Evolutionary conservation across 1,140 invertebrate species (phyloP).

Genomic region (Eulimnadia texana): DNA sequence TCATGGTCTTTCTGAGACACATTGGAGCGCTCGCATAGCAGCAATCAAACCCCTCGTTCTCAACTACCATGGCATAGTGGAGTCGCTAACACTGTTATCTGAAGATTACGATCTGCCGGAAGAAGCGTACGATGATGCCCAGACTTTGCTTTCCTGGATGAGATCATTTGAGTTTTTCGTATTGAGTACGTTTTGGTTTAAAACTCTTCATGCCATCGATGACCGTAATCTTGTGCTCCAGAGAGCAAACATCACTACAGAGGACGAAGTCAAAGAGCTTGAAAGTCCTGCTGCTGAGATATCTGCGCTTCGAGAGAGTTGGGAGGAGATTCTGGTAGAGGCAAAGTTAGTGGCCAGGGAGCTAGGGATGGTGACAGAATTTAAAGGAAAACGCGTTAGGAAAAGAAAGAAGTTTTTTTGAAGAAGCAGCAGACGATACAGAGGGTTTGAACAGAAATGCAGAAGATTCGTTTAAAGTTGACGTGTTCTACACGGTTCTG

Average conservation of each 20-base stretch:
- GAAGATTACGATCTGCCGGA: slow-evolving; percentile 1
- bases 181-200: slow-evolving; percentile 5
- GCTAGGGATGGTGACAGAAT: not conserved
- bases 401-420: slow-evolving; percentile 8
- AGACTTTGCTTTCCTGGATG: not conserved
- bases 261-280: slow-evolving; percentile 5
- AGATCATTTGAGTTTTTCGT: slow-evolving; percentile 5
- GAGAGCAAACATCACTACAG: slow-evolving; percentile 1
- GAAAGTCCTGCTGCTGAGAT: not conserved
- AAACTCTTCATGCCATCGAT: slow-evolving; percentile 7
- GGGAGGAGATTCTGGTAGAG: not conserved
- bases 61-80: not conserved
- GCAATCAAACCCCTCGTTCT: too few relatives aligned
- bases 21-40: too few relatives aligned
- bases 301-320: not conserved
- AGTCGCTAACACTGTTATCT: not conserved
- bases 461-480: not conserved
- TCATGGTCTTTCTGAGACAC: too few relatives aligned
- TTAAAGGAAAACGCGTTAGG: not conserved
- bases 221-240: not conserved
- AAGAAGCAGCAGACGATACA: not conserved
- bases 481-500: not conserved
- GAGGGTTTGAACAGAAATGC: not conserved
- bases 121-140: slow-evolving; percentile 8
- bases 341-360: not conserved